Evolutionary conservation across 2,888 invertebrate species (phyloP).

Genomic region (Troilus luridus): DNA sequence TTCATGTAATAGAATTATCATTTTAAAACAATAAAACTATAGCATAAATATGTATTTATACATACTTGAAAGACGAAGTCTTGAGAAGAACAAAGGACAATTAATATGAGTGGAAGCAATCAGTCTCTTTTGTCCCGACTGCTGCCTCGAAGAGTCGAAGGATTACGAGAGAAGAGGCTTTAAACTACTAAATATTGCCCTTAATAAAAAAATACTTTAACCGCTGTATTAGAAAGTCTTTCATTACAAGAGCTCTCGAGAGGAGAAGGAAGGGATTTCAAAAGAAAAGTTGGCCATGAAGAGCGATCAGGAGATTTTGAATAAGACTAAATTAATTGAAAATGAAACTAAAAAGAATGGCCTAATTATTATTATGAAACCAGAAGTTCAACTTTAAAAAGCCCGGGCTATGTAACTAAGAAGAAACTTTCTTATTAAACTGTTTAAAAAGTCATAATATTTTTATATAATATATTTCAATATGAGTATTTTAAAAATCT

Average conservation of each 20-base stretch:
- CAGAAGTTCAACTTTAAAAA: too few relatives aligned
- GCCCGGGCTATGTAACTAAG: too few relatives aligned
- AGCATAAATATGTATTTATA: too few relatives aligned
- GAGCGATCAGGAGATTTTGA: neutral
- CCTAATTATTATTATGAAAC: neutral
- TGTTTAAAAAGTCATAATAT: too few relatives aligned
- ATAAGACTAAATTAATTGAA: neutral
- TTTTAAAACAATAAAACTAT: too few relatives aligned
- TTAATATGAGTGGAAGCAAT: constrained; percentile 16
- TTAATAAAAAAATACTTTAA: neutral
- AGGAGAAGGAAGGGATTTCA: neutral
- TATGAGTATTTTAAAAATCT: too few relatives aligned
- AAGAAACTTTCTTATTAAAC: too few relatives aligned
- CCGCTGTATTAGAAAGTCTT: neutral
- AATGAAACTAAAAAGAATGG: neutral
- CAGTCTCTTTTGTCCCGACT: neutral
- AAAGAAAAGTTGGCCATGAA: neutral
- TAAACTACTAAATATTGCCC: neutral
- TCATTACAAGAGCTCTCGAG: neutral
- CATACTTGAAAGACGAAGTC: neutral
- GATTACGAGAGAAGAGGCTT: neutral
- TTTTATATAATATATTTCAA: too few relatives aligned
- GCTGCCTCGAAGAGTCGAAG: neutral
- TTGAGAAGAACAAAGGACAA: neutral
- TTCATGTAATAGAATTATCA: too few relatives aligned